Conservation (phyloP, 1,140 invertebrate genomes). For the Cydia amplana region DNA sequence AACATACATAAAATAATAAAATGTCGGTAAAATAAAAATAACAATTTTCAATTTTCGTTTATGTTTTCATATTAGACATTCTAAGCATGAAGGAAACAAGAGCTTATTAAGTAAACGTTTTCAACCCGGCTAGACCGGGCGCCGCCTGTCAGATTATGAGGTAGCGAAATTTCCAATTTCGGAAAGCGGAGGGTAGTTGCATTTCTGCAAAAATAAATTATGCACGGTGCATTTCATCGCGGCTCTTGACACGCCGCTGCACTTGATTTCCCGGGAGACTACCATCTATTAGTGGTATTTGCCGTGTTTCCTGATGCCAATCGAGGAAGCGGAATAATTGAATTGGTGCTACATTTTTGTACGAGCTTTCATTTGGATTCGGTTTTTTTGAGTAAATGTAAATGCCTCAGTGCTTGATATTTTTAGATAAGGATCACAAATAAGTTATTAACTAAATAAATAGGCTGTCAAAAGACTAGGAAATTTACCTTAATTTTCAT, state of each 20-base stretch:
- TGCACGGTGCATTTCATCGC: conserved; percentile 29
- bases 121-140: neutral
- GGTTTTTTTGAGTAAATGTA: neutral
- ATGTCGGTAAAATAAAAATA: neutral
- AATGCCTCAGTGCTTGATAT: neutral
- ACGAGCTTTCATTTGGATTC: neutral
- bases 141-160: conserved; percentile 3
- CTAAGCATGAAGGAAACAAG: neutral
- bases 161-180: conserved; percentile 16
- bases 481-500: no score
- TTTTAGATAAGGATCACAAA: no score
- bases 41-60: no score
- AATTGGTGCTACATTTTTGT: conserved; percentile 14
- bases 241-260: conserved; percentile 13
- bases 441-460: no score
- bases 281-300: conserved; percentile 21
- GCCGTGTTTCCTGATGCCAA: conserved; percentile 1
- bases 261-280: conserved; percentile 18
- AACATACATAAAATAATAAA: neutral
- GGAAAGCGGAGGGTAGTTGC: neutral
- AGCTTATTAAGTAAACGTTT: conserved; percentile 12
- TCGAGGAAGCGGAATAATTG: neutral
- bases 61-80: neutral
- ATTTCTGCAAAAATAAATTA: conserved; percentile 28
- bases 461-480: no score